Percentiles rank a stretch among this genome's conserved stretches.
phyloP scores from a whole-genome alignment of 2,797 vertebrate species.

The Corythornis leucogaster region DNA sequence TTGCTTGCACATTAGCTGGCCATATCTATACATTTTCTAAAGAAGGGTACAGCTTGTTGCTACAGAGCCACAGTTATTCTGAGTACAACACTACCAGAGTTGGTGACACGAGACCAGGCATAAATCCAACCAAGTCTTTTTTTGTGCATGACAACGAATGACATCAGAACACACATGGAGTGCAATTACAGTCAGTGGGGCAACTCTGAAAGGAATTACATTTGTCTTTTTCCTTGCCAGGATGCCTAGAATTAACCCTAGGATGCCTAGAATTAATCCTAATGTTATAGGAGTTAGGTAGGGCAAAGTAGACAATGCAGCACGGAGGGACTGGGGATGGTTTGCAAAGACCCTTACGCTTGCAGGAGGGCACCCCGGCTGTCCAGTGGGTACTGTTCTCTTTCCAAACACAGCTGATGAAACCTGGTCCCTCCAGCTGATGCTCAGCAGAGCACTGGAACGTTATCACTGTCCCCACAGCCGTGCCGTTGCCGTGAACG shows the following conservation, averaged over 20 bases:
- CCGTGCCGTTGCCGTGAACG: conserved; percentile 86
- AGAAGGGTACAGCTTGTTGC: not conserved
- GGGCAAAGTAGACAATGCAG: fast-evolving
- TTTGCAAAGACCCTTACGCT: conserved; percentile 77
- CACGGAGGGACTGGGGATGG: not conserved
- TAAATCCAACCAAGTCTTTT: not conserved
- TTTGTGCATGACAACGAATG: not conserved
- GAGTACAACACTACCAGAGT: not conserved
- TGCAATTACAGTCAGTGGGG: not conserved
- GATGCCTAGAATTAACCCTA: not conserved
- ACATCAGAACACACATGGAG: not conserved
- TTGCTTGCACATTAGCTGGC: not conserved
- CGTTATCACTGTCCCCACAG: conserved; percentile 83
- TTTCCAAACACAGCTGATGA: conserved; percentile 82
- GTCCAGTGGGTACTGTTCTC: conserved; percentile 84
- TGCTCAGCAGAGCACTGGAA: conserved; percentile 86
- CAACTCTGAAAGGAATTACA: not conserved
- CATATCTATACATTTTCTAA: not conserved
- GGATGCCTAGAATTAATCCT: not conserved
- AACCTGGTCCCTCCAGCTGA: conserved; percentile 79
- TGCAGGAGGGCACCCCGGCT: conserved; percentile 82
- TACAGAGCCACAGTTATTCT: not conserved
- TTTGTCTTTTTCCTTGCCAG: not conserved
- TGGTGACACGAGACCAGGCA: not conserved
- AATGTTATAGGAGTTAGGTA: fast-evolving